A percentile compares a stretch with the other conserved stretches of the same genome.
Evolutionary conservation across 2,113 vertebrate genomes (phyloP).

Genomic region (Cathartes aura): DNA sequence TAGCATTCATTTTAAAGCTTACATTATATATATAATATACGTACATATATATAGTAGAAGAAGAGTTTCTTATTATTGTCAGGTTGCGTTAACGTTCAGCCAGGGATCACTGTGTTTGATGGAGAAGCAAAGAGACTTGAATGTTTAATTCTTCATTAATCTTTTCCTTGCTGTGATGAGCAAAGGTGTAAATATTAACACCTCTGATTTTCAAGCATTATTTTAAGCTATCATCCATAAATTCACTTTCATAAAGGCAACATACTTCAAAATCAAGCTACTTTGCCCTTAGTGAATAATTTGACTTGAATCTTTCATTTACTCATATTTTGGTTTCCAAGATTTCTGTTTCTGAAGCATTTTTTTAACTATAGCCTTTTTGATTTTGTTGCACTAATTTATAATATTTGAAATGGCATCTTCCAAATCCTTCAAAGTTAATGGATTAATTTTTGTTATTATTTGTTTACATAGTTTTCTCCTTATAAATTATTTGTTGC

Average conservation of each 20-base stretch:
- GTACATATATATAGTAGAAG: neutral
- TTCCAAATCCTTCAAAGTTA: neutral
- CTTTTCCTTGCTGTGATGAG: slow-evolving; percentile 74
- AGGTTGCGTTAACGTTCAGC: slow-evolving; percentile 66
- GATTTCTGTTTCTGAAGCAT: neutral
- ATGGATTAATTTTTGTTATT: slow-evolving; percentile 19
- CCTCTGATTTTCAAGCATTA: slow-evolving; percentile 71
- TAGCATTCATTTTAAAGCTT: neutral
- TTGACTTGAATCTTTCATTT: slow-evolving; percentile 49
- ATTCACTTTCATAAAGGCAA: slow-evolving; percentile 54
- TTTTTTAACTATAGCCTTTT: neutral
- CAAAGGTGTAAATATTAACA: slow-evolving; percentile 79
- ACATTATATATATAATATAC: neutral
- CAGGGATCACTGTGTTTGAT: slow-evolving; percentile 58
- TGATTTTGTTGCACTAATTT: neutral
- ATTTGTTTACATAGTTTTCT: slow-evolving; percentile 54
- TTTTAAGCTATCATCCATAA: slow-evolving; percentile 66
- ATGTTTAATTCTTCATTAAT: slow-evolving; percentile 79
- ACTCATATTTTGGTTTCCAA: slow-evolving; percentile 49
- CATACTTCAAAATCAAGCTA: slow-evolving; percentile 55
- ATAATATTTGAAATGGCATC: neutral
- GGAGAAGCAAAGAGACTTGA: slow-evolving; percentile 55
- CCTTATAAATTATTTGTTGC: slow-evolving; percentile 68
- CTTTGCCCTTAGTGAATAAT: slow-evolving; percentile 26
- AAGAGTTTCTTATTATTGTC: slow-evolving; percentile 33